phyloP scores from a whole-genome alignment of 2,797 vertebrate genomes.

The Ptychobarbus kaznakovi region DNA sequence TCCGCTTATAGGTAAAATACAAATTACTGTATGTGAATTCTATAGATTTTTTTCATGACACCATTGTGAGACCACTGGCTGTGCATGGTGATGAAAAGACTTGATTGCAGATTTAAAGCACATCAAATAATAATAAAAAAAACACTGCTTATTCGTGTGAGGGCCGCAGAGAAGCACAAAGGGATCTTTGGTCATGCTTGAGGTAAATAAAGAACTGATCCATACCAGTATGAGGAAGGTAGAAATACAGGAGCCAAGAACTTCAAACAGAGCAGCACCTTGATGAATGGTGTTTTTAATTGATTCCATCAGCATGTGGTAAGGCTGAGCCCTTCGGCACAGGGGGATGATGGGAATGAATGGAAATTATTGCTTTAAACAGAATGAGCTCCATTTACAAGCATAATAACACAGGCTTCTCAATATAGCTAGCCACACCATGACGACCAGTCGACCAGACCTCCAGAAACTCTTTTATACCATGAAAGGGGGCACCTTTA shows the following conservation, averaged over 20 bases:
- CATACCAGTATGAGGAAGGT: neutral
- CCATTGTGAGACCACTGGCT: constrained; percentile 18
- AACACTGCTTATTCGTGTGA: neutral
- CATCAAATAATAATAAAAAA: constrained; percentile 1
- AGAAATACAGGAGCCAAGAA: neutral
- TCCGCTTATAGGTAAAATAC: constrained; percentile 67
- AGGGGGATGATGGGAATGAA: constrained; percentile 68
- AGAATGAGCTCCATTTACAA: constrained; percentile 74
- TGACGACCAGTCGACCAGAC: neutral
- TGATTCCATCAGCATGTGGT: constrained; percentile 70
- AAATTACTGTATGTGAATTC: constrained; percentile 66
- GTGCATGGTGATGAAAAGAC: constrained; percentile 21
- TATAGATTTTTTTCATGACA: constrained; percentile 16
- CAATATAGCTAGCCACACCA: constrained; percentile 58
- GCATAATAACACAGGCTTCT: constrained; percentile 72
- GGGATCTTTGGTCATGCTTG: neutral
- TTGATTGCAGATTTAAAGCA: constrained; percentile 12
- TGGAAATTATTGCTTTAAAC: constrained; percentile 69
- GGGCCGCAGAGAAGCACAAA: neutral
- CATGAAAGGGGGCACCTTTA: neutral
- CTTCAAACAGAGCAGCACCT: constrained; percentile 57
- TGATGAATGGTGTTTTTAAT: constrained; percentile 76
- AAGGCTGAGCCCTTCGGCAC: constrained; percentile 63
- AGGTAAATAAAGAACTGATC: constrained; percentile 27
- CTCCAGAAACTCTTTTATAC: neutral